Evolutionary conservation across 2,797 vertebrate species (phyloP).

Genomic region (Enteromius treurensis): DNA sequence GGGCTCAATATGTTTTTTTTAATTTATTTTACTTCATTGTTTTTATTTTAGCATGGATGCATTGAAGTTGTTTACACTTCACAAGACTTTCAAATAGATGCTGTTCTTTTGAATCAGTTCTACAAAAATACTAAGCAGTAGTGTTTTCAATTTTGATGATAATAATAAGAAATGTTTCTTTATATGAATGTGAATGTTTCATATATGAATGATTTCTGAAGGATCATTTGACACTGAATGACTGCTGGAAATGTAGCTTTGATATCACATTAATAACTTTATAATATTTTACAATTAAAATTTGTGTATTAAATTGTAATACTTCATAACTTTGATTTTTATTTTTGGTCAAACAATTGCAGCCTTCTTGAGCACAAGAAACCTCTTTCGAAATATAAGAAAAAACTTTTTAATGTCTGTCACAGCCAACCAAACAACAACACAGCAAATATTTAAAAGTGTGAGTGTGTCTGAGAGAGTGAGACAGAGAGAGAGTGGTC

Average conservation of each 20-base stretch:
- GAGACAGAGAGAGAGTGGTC: no score
- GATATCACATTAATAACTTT: not conserved
- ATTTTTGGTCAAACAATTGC: not conserved
- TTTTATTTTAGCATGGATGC: not conserved
- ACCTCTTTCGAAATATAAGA: not conserved
- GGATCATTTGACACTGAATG: not conserved
- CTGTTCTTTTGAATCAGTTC: not conserved
- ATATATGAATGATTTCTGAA: not conserved
- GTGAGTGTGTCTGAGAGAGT: not conserved
- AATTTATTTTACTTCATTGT: no score
- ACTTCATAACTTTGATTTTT: not conserved
- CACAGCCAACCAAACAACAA: constrained; percentile 11
- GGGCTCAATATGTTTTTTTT: no score
- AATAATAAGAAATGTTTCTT: not conserved
- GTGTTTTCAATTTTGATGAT: not conserved
- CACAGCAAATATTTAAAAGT: not conserved
- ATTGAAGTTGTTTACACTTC: no score
- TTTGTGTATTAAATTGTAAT: not conserved
- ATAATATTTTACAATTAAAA: not conserved
- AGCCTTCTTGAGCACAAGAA: not conserved
- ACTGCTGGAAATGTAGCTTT: not conserved
- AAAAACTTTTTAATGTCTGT: not conserved
- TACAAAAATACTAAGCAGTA: not conserved
- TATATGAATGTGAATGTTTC: no score
- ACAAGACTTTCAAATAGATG: not conserved